Conservation (phyloP, 2,888 invertebrate genomes). For the Fabriciana adippe region DNA sequence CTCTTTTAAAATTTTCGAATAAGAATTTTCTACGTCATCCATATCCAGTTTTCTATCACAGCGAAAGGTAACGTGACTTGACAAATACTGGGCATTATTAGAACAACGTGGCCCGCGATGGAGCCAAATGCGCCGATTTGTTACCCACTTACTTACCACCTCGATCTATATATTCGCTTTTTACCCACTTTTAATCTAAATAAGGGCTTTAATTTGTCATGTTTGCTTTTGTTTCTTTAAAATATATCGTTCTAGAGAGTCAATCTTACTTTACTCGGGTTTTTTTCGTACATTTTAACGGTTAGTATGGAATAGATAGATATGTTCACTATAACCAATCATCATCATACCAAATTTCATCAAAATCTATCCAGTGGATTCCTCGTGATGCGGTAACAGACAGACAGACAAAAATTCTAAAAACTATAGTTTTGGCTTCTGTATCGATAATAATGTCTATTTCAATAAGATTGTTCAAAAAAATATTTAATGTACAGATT, state of each 20-base stretch:
- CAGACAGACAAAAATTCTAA: too few species aligned
- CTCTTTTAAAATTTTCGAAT: neutral
- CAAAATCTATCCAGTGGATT: too few species aligned
- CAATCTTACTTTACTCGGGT: too few species aligned
- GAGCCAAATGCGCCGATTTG: conserved; percentile 19
- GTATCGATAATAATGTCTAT: too few species aligned
- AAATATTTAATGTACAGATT: too few species aligned
- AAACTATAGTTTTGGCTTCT: too few species aligned
- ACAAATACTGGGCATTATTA: conserved; percentile 19
- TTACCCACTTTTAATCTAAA: conserved; percentile 3
- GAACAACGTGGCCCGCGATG: conserved; percentile 13
- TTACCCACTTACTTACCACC: conserved; percentile 17
- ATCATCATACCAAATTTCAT: too few species aligned
- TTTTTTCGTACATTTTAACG: too few species aligned
- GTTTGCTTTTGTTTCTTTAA: neutral
- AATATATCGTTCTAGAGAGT: neutral
- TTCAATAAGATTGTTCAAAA: too few species aligned
- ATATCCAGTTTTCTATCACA: conserved; percentile 4
- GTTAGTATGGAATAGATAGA: too few species aligned
- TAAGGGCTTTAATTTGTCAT: neutral
- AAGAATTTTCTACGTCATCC: neutral
- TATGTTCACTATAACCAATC: too few species aligned
- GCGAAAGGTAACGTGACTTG: conserved; percentile 16
- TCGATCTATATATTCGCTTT: conserved; percentile 3
- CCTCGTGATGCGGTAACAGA: too few species aligned